Evolutionary conservation across 2,113 vertebrate species (phyloP).

Genomic region (Tyto alba): DNA sequence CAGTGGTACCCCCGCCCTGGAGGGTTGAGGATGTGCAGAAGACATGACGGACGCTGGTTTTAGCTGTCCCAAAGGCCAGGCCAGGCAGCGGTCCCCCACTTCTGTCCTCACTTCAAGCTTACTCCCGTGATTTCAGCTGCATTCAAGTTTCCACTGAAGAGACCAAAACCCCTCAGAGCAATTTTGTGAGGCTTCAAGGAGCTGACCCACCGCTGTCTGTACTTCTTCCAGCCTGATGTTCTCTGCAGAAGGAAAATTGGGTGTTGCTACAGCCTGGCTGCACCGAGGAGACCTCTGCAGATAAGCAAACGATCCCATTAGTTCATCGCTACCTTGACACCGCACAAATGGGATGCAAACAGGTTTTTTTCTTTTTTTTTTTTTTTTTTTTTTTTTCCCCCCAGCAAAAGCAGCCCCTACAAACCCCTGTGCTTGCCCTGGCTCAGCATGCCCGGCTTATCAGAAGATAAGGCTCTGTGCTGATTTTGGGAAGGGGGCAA

Average conservation of each 20-base stretch:
- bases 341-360: not conserved
- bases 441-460: too few relatives aligned
- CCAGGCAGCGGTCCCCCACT: too few relatives aligned
- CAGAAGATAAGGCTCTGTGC: not conserved
- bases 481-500: not conserved
- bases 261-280: not conserved
- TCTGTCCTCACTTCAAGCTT: not conserved
- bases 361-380: not conserved
- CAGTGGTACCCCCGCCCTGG: not conserved
- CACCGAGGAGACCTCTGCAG: not conserved
- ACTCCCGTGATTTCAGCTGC: not conserved
- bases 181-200: not conserved
- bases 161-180: not conserved
- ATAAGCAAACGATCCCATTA: not conserved
- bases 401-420: not conserved
- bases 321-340: not conserved
- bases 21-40: not conserved
- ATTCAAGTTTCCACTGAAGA: not conserved
- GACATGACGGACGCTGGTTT: not conserved
- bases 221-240: not conserved
- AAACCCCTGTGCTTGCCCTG: not conserved
- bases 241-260: not conserved
- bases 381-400: too few relatives aligned
- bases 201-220: not conserved
- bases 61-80: not conserved